These are phyloP conservation scores for Acrobasis repandana DNA, from an alignment of 2,888 invertebrate species.

Conservation along the genomic window DNA sequence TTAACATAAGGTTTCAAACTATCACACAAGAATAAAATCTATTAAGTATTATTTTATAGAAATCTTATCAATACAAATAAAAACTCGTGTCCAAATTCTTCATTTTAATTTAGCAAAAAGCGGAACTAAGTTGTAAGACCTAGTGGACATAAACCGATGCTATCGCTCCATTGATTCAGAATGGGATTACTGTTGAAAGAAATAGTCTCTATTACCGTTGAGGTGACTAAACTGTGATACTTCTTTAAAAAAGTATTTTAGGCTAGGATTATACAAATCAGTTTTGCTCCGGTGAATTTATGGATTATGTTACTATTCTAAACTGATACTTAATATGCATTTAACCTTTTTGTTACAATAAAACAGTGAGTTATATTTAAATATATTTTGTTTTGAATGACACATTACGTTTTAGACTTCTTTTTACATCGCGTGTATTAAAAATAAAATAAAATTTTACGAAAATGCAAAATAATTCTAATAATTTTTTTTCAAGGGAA, in stretches of 20 bases:
- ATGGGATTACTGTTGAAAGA: slow-evolving; percentile 62
- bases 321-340: neutral
- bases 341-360: neutral
- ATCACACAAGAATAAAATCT: no score
- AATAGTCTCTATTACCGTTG: slow-evolving; percentile 34
- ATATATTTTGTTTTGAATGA: no score
- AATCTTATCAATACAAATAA: neutral
- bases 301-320: slow-evolving; percentile 23
- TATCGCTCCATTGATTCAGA: slow-evolving; percentile 70
- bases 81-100: neutral
- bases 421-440: no score
- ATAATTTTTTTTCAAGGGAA: no score
- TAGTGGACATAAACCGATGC: slow-evolving; percentile 36
- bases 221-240: slow-evolving; percentile 32
- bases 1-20: no score
- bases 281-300: neutral
- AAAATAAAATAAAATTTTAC: no score
- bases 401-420: no score
- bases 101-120: neutral
- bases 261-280: slow-evolving; percentile 22
- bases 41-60: no score
- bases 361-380: no score
- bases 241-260: slow-evolving; percentile 24
- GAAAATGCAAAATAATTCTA: no score
- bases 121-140: neutral